phyloP scores from a whole-genome alignment of 1,140 invertebrate species.

The Rhopalosiphum maidis region DNA sequence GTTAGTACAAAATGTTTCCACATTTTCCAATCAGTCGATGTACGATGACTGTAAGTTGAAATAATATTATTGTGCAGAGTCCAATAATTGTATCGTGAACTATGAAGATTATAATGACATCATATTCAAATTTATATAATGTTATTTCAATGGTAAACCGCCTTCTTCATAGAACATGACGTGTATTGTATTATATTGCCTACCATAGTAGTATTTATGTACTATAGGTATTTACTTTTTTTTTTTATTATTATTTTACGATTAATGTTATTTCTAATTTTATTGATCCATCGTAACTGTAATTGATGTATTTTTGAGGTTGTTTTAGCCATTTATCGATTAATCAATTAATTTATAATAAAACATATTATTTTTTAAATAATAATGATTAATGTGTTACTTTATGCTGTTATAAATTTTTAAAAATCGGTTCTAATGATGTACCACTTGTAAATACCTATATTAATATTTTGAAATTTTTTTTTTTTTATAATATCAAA shows the following conservation, averaged over 20 bases:
- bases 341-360: slow-evolving; percentile 16
- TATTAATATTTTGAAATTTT: background rate
- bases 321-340: background rate
- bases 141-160: background rate
- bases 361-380: background rate
- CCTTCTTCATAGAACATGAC: background rate
- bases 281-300: background rate
- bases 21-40: background rate
- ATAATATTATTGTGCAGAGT: background rate
- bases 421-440: background rate
- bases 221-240: background rate
- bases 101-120: background rate
- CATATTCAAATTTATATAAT: background rate
- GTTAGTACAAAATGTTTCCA: background rate
- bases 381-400: background rate
- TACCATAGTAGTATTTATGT: background rate
- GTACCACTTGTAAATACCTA: background rate
- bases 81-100: background rate
- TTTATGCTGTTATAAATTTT: background rate
- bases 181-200: background rate
- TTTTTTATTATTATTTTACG: background rate
- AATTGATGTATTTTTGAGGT: background rate
- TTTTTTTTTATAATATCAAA: background rate
- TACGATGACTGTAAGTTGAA: background rate
- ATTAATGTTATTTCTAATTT: background rate